Percentiles rank a stretch among this genome's conserved stretches.
Conservation (phyloP, 2,888 invertebrate genomes). For the Ophion costatus region DNA sequence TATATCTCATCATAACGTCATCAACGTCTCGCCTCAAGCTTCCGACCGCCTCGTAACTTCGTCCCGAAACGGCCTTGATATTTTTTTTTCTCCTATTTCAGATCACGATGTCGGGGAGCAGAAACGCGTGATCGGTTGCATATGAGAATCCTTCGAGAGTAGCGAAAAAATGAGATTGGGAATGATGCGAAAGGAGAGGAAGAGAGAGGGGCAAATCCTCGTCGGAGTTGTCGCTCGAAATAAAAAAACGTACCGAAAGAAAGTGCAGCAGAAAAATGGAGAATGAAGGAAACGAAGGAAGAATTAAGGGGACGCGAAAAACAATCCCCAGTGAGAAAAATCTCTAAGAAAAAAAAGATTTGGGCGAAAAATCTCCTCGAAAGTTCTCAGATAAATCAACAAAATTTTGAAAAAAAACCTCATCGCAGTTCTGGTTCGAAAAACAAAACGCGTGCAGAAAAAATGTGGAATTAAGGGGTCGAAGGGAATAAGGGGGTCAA, state of each 20-base stretch:
- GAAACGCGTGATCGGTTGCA: slow-evolving; percentile 79
- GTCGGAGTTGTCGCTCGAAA: background rate
- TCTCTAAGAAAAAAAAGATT: background rate
- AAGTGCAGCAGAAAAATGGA: background rate
- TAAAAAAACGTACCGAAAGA: background rate
- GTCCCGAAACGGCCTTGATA: background rate
- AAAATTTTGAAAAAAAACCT: no score
- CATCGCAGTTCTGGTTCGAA: no score
- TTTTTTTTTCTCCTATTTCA: slow-evolving; percentile 70
- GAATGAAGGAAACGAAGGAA: background rate
- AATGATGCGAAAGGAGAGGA: slow-evolving; percentile 1
- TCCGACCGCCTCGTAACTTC: background rate
- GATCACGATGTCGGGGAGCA: slow-evolving; percentile 77
- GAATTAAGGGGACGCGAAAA: background rate
- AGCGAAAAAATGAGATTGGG: background rate
- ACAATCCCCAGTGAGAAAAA: background rate
- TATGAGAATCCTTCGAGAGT: slow-evolving; percentile 68
- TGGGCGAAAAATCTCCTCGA: background rate
- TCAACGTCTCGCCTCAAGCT: slow-evolving; percentile 13
- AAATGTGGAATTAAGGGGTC: no score
- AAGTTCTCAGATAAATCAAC: no score
- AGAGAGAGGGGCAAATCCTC: background rate
- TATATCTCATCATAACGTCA: slow-evolving; percentile 42
- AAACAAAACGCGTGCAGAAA: no score
- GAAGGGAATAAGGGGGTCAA: no score